Percentiles rank a stretch among this genome's conserved stretches.
Conservation (phyloP, 1,140 invertebrate genomes). For the Bradysia coprophila region DNA sequence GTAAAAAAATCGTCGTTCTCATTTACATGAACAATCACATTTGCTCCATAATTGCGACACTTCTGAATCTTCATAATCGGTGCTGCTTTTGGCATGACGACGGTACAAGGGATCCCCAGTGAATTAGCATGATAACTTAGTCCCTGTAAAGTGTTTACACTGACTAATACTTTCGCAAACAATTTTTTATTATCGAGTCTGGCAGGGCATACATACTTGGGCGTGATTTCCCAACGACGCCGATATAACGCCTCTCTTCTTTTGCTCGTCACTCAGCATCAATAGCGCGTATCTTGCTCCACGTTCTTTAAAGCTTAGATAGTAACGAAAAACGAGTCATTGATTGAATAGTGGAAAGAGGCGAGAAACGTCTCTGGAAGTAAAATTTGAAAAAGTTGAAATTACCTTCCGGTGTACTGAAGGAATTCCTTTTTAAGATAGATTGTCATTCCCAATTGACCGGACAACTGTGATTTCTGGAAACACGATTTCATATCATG, state of each 20-base stretch:
- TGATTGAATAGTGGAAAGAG: too few species aligned
- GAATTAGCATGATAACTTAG: slow-evolving; percentile 72
- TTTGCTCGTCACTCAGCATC: slow-evolving; percentile 51
- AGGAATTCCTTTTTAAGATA: slow-evolving; percentile 88
- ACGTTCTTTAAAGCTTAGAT: slow-evolving; percentile 82
- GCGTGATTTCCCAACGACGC: slow-evolving; percentile 89
- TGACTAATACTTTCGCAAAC: too few species aligned
- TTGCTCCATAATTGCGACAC: slow-evolving; percentile 66
- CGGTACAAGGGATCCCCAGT: slow-evolving; percentile 67
- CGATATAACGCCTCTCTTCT: slow-evolving; percentile 65
- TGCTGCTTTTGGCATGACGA: slow-evolving; percentile 83
- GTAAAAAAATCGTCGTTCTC: background rate
- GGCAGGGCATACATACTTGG: slow-evolving; percentile 23
- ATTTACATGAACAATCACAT: slow-evolving; percentile 47
- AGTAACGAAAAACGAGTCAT: background rate
- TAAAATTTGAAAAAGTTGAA: too few species aligned
- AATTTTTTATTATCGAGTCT: too few species aligned
- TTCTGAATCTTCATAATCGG: slow-evolving; percentile 88
- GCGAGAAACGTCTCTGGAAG: too few species aligned
- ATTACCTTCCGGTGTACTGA: slow-evolving; percentile 75
- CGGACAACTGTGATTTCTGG: slow-evolving; percentile 61
- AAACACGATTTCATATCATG: slow-evolving; percentile 9
- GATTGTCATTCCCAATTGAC: slow-evolving; percentile 60
- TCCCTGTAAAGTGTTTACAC: too few species aligned
- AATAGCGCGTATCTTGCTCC: slow-evolving; percentile 74